Conservation (phyloP, 2,888 invertebrate species). For the Dryobotodes eremita region DNA sequence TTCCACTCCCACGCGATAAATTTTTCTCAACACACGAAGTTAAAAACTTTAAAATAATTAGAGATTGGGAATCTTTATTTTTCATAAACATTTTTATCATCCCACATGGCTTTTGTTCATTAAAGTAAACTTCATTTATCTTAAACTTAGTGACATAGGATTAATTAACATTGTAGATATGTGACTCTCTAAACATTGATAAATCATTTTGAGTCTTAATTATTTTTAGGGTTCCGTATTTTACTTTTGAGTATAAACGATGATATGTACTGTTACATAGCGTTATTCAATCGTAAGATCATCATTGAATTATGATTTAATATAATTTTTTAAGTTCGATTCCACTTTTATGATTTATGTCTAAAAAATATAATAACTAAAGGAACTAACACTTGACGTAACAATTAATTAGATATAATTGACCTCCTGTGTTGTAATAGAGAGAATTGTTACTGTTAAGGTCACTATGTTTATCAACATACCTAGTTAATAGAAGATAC, state of each 20-base stretch:
- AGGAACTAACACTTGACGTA: slow-evolving; percentile 32
- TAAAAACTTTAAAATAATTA: slow-evolving; percentile 28
- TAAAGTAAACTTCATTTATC: slow-evolving; percentile 39
- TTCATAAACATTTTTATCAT: slow-evolving; percentile 32
- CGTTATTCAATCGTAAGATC: slow-evolving; percentile 17
- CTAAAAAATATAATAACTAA: slow-evolving; percentile 36
- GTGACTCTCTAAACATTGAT: slow-evolving; percentile 44
- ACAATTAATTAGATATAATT: slow-evolving; percentile 34
- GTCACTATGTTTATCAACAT: slow-evolving; percentile 20
- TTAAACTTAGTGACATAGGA: slow-evolving; percentile 53
- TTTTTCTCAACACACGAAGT: slow-evolving; percentile 20
- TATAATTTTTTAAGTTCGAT: slow-evolving; percentile 30
- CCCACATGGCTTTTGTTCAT: slow-evolving; percentile 27
- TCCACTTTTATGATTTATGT: slow-evolving; percentile 42
- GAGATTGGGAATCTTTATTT: slow-evolving; percentile 16
- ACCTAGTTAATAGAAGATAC: slow-evolving; percentile 34
- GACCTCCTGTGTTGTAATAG: slow-evolving; percentile 55
- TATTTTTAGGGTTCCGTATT: slow-evolving; percentile 33
- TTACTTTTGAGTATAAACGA: slow-evolving; percentile 53
- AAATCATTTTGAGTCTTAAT: slow-evolving; percentile 42
- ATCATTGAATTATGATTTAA: slow-evolving; percentile 32
- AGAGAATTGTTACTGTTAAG: slow-evolving; percentile 26
- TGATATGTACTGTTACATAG: slow-evolving; percentile 44
- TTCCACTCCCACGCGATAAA: neutral
- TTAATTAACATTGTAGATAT: slow-evolving; percentile 57